Percentiles rank a stretch among this genome's conserved stretches.
Conservation (phyloP, 2,797 vertebrate genomes). For the Lacerta viridis region DNA sequence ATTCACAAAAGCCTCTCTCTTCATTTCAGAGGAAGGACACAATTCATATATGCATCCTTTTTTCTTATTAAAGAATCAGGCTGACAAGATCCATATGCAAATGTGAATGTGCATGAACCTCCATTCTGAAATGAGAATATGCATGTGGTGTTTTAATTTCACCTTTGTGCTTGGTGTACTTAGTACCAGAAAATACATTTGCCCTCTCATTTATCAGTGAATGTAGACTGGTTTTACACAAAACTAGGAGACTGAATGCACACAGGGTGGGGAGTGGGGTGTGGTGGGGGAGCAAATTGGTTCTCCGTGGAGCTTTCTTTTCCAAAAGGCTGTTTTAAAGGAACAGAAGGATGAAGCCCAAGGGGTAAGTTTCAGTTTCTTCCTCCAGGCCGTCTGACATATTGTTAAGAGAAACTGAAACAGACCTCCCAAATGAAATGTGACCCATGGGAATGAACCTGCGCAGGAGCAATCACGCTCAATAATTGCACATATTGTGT, state of each 20-base stretch:
- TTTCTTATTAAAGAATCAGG: background rate
- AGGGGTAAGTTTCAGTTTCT: slow-evolving; percentile 65
- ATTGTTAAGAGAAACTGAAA: slow-evolving; percentile 68
- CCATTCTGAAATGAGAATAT: background rate
- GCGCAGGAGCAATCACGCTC: slow-evolving; percentile 71
- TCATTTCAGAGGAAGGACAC: background rate
- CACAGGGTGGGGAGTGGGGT: background rate
- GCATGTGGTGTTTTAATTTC: background rate
- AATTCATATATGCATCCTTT: background rate
- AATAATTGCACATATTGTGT: slow-evolving; percentile 70
- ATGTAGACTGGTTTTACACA: background rate
- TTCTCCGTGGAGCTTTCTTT: slow-evolving; percentile 40
- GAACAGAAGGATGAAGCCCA: slow-evolving; percentile 62
- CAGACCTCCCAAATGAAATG: slow-evolving; percentile 68
- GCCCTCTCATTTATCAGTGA: background rate
- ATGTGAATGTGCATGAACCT: background rate
- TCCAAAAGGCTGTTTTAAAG: slow-evolving; percentile 31
- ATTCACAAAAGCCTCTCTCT: background rate
- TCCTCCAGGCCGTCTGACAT: slow-evolving; percentile 65
- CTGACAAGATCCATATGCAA: background rate
- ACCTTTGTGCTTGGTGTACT: background rate
- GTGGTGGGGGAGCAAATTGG: slow-evolving; percentile 43
- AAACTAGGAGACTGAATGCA: slow-evolving; percentile 37
- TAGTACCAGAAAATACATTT: background rate
- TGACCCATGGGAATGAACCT: slow-evolving; percentile 70